Percentiles rank a stretch among this genome's conserved stretches.
Conservation (phyloP, 2,888 invertebrate species). For the Tipula lateralis region DNA sequence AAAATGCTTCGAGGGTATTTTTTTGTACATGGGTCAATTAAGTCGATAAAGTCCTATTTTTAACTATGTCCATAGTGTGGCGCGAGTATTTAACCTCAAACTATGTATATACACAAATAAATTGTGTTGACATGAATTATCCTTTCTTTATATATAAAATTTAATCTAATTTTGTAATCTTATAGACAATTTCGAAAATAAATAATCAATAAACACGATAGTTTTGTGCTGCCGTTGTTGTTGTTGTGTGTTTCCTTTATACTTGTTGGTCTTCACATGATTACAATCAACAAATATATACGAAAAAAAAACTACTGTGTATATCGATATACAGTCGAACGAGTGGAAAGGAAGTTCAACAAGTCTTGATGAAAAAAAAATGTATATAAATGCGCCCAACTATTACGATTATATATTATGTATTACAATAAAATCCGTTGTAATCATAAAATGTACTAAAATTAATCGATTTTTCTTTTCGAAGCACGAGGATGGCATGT, state of each 20-base stretch:
- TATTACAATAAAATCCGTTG: not conserved
- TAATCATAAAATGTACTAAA: not conserved
- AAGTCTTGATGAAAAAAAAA: not conserved
- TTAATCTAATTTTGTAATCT: not conserved
- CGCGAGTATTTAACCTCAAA: not conserved
- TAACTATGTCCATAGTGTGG: not conserved
- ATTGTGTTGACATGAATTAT: not conserved
- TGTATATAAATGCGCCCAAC: not conserved
- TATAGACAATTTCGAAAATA: not conserved
- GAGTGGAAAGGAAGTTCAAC: not conserved
- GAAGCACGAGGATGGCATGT: not conserved
- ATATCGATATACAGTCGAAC: not conserved
- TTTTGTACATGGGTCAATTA: not conserved
- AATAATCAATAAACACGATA: not conserved
- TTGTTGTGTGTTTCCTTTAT: not conserved
- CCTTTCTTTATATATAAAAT: not conserved
- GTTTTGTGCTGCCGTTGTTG: not conserved
- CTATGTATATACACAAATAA: not conserved
- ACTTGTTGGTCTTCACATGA: not conserved
- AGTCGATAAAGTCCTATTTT: no score
- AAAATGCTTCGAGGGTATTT: not conserved
- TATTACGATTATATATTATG: not conserved
- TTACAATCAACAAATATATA: not conserved
- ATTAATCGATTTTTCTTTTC: not conserved
- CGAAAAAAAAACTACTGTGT: not conserved